Evolutionary conservation across 2,888 invertebrate genomes (phyloP), one percentile per base, ranked within the genome.

Genomic region (Craniophora ligustri): DNA sequence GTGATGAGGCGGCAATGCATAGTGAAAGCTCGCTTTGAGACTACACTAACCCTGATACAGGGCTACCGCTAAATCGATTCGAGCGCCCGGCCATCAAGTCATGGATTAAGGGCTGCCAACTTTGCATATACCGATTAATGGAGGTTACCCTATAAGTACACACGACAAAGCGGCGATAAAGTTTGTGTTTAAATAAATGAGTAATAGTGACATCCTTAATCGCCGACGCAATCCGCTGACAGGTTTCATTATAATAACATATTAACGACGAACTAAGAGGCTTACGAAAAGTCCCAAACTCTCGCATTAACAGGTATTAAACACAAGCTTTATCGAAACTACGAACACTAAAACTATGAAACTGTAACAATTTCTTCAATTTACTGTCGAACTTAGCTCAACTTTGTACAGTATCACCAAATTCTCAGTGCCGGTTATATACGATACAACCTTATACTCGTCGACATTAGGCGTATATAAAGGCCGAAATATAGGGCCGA

Each of bases 41-140:
- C 72, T 70, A 78, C 78, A 78, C 78, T 79, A 77, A 71, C 69
- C 68, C 51, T 58, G 28, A 47, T 13, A 41, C 28, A 51, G 61
- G 62, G 54, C 61, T 80, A 77, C 75, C 76, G 75, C 59, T 59
- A 67, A 75, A 85, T 85, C 83, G 86, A 85, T 83, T 76, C 38
- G 15, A 41, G 67, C 61, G 60, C 72, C 68, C 60, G 44, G 59
- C 65, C 54, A 71, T 75, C 71, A 74, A 75, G 67, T 61, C 70
- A 67, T 63, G 75, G 75, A 73, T 79, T 76, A 77, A 72, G 68
- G 61, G 72, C 65, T 74, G 56, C 71, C 76, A 84, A 82, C 81
- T 86, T 84, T 78, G 66, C 79, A 79, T 76, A 75, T 72, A 63
- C 62, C 64, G 70, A 60, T 68, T 79, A 80, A 80, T 79, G 72